Base-by-base conservation (phyloP, 1,140 invertebrate species). In the Rhyacophila brunnea region DNA sequence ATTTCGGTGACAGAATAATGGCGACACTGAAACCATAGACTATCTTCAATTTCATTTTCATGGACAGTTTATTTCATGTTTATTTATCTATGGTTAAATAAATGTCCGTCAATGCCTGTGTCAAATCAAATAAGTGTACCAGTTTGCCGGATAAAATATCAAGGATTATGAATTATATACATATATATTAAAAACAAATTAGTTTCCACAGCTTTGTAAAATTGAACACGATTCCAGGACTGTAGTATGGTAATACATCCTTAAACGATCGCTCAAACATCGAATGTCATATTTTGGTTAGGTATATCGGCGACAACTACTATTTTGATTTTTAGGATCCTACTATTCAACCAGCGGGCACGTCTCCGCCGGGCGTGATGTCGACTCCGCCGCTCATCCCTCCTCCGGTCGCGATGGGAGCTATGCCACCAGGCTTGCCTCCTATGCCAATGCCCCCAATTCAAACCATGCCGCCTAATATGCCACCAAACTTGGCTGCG, bases 361-460 rank as follows among this genome's bases (percentile, higher is more conserved):
- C 9, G 69, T 76, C 72, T 1, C 73, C 72, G 10, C 42, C 18
- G 19, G 71, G 71, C 9, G 47, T 75, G 19, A 70, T 78, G 36
- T 58, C 53, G 1, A 46, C 73, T 40, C 65, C 68, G 5, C 68
- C 72, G n/a, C 45, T 73, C 4, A 51, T 73, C 18, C 68, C 69
- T 0, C 68, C 69, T 0, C 68, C 68, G 6, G 53, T 68, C 3
- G 66, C 68, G 57, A 19, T 71, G 32, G 62, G 57, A 4, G 40
- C 58, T 13, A 35, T 47, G 38, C 48, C 51, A 6, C 50, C 38
- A 1, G 44, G 58, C 0, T 6, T 54, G 18, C 66, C 68, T 1
- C 67, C 69, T 2, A 70, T 75, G 34, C 67, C 73, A 1, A 71
- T 77, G 70, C 74, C 74, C 15, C 72, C 71, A 9, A 70, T 73